phyloP scores from a whole-genome alignment of 2,888 invertebrate genomes.

The Apamea epomidion region DNA sequence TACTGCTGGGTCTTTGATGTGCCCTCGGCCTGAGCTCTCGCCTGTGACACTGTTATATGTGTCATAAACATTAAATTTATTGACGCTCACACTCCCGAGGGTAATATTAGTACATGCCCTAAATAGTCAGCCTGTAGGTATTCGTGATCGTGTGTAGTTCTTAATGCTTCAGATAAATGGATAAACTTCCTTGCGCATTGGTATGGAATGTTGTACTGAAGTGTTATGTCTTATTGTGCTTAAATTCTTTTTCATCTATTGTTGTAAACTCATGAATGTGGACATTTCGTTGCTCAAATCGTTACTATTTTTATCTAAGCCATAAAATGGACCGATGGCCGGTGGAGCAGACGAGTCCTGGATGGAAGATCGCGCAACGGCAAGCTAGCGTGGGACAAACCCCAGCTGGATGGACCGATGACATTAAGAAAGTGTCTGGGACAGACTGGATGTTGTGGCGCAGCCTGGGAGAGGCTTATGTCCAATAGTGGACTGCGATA shows the following conservation, averaged over 20 bases:
- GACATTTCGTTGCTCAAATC: background rate
- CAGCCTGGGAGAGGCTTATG: background rate
- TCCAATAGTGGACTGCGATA: background rate
- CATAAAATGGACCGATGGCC: background rate
- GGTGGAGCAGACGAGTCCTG: background rate
- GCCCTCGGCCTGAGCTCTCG: conserved; percentile 34
- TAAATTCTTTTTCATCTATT: background rate
- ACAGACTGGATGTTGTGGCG: background rate
- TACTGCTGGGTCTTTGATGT: conserved; percentile 56
- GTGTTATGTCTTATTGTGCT: background rate
- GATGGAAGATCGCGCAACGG: background rate
- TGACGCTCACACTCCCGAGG: conserved; percentile 30
- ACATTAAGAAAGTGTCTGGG: background rate
- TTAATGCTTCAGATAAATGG: conserved; percentile 27
- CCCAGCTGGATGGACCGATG: background rate
- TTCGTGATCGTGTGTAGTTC: background rate
- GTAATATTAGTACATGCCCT: conserved; percentile 52
- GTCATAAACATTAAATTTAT: conserved; percentile 61
- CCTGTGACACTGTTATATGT: conserved; percentile 54
- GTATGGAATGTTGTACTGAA: background rate
- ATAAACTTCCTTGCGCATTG: background rate
- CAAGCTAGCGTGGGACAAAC: background rate
- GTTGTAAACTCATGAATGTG: background rate
- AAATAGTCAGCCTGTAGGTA: conserved; percentile 39
- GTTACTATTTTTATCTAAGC: background rate